Conservation (phyloP, 2,797 vertebrate genomes). For the Oreonectes daqikongensis region DNA sequence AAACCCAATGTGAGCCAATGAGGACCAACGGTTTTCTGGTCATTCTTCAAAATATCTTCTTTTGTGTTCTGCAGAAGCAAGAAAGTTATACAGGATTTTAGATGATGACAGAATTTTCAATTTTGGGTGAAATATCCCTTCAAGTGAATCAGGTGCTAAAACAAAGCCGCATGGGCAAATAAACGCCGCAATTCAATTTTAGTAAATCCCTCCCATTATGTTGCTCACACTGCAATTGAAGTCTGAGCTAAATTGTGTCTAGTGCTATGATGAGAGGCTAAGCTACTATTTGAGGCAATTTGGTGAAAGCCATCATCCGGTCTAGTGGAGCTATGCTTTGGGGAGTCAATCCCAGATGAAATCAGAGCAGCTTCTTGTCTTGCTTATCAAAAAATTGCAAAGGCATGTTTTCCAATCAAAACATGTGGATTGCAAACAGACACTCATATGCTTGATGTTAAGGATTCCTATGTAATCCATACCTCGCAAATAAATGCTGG, state of each 20-base stretch:
- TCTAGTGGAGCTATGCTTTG: constrained; percentile 20
- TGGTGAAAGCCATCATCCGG: constrained; percentile 26
- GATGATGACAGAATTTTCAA: too few species aligned
- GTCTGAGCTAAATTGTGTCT: constrained; percentile 3
- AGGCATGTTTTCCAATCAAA: constrained; percentile 53
- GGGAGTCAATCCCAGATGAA: constrained; percentile 29
- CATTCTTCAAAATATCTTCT: too few species aligned
- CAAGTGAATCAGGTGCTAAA: not conserved
- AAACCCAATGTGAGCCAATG: too few species aligned
- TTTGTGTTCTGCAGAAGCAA: too few species aligned
- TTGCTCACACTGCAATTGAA: constrained; percentile 1
- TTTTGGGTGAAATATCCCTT: not conserved
- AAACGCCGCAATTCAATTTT: not conserved
- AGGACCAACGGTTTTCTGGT: too few species aligned
- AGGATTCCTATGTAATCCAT: constrained; percentile 51
- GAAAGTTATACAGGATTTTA: too few species aligned
- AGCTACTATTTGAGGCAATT: constrained; percentile 17
- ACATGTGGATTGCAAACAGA: constrained; percentile 55
- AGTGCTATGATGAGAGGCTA: constrained; percentile 8
- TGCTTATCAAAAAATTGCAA: constrained; percentile 52
- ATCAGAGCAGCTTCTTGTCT: constrained; percentile 32
- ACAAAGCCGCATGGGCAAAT: not conserved
- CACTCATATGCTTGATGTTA: constrained; percentile 51
- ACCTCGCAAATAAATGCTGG: constrained; percentile 44
- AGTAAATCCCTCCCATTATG: not conserved